These are phyloP conservation scores for Kryptolebias ocellatus DNA, from an alignment of 2,797 vertebrate species.

Conservation along the genomic window DNA sequence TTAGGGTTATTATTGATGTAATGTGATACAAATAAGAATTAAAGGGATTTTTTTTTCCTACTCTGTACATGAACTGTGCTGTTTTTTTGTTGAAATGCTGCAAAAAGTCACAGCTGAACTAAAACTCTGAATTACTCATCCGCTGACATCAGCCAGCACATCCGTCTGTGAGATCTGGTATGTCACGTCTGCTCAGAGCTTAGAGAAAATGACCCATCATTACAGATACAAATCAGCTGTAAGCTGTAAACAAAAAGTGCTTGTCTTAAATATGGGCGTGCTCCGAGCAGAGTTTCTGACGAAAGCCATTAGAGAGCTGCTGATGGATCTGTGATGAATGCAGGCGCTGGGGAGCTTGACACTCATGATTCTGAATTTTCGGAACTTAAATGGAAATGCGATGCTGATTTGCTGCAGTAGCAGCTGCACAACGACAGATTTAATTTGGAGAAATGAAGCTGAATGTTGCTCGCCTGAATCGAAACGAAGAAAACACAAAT, in stretches of 20 bases:
- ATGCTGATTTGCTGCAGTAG: no score
- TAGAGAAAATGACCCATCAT: conserved; percentile 13
- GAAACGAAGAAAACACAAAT: not conserved
- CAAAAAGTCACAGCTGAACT: not conserved
- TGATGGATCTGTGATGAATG: conserved; percentile 4
- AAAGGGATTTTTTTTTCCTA: no score
- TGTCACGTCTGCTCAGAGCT: conserved; percentile 14
- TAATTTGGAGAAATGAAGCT: not conserved
- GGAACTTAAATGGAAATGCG: not conserved
- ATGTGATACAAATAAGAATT: no score
- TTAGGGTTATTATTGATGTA: no score
- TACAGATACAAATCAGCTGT: not conserved
- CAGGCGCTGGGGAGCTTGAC: not conserved
- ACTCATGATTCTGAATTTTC: not conserved
- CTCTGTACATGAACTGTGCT: not conserved
- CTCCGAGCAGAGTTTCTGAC: not conserved
- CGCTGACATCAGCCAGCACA: not conserved
- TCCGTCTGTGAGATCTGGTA: conserved; percentile 8
- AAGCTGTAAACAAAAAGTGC: not conserved
- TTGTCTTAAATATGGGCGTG: conserved; percentile 11
- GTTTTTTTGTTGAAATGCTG: not conserved
- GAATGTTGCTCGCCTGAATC: not conserved
- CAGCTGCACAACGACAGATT: not conserved
- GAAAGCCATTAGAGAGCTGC: conserved; percentile 17
- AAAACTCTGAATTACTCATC: not conserved